Evolutionary conservation across 2,797 vertebrate species (phyloP).

Genomic region (Gallinago nigripennis): DNA sequence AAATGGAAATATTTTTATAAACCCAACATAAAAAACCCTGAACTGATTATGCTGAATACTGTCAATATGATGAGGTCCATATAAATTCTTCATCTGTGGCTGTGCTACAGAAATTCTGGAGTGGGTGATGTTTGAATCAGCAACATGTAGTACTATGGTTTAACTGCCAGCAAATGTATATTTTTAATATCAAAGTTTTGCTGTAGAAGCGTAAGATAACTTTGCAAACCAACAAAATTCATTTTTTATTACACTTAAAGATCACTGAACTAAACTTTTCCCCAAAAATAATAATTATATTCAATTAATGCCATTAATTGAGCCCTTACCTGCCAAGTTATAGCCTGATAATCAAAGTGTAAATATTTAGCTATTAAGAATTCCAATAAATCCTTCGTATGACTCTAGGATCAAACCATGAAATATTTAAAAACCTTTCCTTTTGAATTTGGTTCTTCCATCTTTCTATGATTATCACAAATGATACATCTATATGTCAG

Average conservation of each 20-base stretch:
- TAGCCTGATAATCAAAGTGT: neutral
- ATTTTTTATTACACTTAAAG: slow-evolving; percentile 4
- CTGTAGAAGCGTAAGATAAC: neutral
- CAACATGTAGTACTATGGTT: neutral
- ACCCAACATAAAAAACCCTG: neutral
- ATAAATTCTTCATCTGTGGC: neutral
- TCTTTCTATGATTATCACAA: neutral
- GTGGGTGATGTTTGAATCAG: neutral
- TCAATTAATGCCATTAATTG: neutral
- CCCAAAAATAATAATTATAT: slow-evolving; percentile 5
- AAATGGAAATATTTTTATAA: neutral
- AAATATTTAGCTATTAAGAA: neutral
- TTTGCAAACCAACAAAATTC: neutral
- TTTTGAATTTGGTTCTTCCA: neutral
- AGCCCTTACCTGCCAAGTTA: neutral
- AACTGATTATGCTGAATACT: neutral
- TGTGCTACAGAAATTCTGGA: neutral
- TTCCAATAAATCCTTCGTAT: neutral
- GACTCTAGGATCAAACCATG: neutral
- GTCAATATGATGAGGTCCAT: neutral
- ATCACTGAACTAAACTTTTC: slow-evolving; percentile 20
- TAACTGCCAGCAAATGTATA: neutral
- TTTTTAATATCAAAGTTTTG: slow-evolving; percentile 1
- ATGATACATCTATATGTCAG: neutral
- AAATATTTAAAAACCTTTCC: neutral